These are phyloP conservation scores for Poeciliopsis paucimaculata DNA, from an alignment of 2,797 vertebrate genomes.

Conservation along the genomic window DNA sequence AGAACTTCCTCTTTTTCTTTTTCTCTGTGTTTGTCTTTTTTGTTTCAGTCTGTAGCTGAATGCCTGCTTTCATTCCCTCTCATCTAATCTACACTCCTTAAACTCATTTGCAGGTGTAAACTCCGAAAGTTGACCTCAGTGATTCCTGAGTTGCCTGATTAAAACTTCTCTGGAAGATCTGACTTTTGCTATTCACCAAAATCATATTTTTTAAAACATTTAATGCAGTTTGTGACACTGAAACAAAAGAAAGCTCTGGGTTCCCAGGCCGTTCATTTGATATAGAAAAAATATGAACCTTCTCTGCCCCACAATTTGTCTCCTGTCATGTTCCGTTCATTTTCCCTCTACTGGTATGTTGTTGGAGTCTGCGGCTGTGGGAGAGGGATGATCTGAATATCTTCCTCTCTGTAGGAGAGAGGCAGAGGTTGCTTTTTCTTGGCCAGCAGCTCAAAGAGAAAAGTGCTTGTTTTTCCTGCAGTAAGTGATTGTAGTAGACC, in stretches of 20 bases:
- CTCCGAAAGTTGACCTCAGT: slow-evolving; percentile 17
- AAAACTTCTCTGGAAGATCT: slow-evolving; percentile 25
- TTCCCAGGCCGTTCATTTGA: slow-evolving; percentile 54
- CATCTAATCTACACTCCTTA: slow-evolving; percentile 50
- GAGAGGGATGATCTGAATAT: slow-evolving; percentile 57
- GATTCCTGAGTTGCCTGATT: slow-evolving; percentile 26
- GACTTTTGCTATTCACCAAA: slow-evolving; percentile 26
- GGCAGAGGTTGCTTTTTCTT: slow-evolving; percentile 76
- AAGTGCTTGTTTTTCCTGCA: slow-evolving; percentile 75
- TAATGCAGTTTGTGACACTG: slow-evolving; percentile 12
- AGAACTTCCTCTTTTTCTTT: slow-evolving; percentile 76
- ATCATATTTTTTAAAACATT: slow-evolving; percentile 14
- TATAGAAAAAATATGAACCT: slow-evolving; percentile 50
- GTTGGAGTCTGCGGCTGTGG: slow-evolving; percentile 59
- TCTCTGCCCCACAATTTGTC: slow-evolving; percentile 56
- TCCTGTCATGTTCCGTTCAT: slow-evolving; percentile 47
- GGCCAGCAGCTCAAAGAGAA: slow-evolving; percentile 73
- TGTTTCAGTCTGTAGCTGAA: slow-evolving; percentile 54
- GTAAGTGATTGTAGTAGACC: slow-evolving; percentile 78
- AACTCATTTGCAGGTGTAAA: slow-evolving; percentile 61
- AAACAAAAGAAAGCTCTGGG: slow-evolving; percentile 20
- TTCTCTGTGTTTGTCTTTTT: slow-evolving; percentile 69
- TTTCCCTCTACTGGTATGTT: slow-evolving; percentile 62
- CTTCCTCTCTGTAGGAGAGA: slow-evolving; percentile 54
- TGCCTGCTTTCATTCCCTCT: slow-evolving; percentile 41